phyloP scores from a whole-genome alignment of 2,797 vertebrate genomes.

The Rhynchotus rufescens region DNA sequence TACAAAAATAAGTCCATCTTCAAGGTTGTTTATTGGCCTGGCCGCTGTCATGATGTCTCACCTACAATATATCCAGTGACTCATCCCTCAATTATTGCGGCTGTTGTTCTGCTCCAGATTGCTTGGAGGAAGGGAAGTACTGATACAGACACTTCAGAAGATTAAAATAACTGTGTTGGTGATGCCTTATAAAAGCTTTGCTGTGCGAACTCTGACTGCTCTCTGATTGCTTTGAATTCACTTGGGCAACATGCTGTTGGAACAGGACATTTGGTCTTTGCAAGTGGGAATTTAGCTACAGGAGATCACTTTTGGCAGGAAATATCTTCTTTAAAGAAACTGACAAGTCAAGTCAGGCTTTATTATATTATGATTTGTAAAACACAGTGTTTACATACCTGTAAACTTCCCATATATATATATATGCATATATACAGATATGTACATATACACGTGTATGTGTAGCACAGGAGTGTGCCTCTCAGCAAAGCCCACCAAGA shows the following conservation, averaged over 20 bases:
- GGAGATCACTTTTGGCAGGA: constrained; percentile 32
- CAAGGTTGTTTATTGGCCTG: constrained; percentile 52
- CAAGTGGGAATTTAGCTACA: constrained; percentile 49
- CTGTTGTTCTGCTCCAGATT: constrained; percentile 69
- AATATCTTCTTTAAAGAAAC: constrained; percentile 37
- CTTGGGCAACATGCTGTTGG: constrained; percentile 65
- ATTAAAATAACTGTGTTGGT: constrained; percentile 60
- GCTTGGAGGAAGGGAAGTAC: constrained; percentile 67
- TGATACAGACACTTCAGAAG: constrained; percentile 35
- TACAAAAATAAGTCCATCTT: constrained; percentile 39
- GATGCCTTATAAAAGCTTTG: constrained; percentile 58
- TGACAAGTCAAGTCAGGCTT: constrained; percentile 51
- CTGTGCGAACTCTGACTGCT: constrained; percentile 32
- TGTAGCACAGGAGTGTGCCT: accelerated
- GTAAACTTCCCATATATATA: constrained; percentile 35
- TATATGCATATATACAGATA: not conserved
- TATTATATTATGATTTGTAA: constrained; percentile 54
- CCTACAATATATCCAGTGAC: constrained; percentile 64
- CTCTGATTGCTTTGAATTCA: constrained; percentile 52
- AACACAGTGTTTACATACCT: constrained; percentile 69
- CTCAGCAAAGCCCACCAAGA: not conserved
- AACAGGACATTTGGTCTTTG: constrained; percentile 53
- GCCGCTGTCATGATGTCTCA: constrained; percentile 24
- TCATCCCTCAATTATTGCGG: constrained; percentile 62
- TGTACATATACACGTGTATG: too few species aligned